Conservation (phyloP, 2,113 vertebrate species). For the Mesocricetus auratus region DNA sequence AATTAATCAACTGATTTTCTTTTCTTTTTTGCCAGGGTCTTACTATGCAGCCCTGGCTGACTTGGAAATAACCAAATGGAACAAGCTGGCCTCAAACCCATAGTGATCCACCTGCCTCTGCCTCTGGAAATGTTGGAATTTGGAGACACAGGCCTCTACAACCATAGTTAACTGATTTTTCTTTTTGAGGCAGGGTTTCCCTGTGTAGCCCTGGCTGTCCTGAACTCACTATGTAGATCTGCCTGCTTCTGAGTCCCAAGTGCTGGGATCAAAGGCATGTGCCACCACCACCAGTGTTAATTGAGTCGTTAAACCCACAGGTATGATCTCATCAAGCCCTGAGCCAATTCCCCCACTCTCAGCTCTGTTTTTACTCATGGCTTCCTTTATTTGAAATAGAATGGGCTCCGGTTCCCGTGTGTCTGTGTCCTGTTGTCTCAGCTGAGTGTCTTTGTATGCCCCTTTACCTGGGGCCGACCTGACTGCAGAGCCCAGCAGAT, state of each 20-base stretch:
- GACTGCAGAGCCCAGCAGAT: background rate
- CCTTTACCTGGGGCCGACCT: background rate
- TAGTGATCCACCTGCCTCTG: background rate
- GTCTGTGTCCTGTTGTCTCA: background rate
- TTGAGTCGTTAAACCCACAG: background rate
- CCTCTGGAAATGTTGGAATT: background rate
- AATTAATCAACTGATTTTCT: background rate
- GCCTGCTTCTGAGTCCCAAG: background rate
- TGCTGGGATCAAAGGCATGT: background rate
- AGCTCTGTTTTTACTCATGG: no score
- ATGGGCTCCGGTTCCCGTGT: background rate
- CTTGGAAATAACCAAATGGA: background rate
- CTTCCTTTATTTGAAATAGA: background rate
- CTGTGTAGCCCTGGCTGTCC: background rate
- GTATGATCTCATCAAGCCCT: background rate
- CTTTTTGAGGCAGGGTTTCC: background rate
- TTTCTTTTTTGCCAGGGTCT: background rate
- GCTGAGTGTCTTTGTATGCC: background rate
- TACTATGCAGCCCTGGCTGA: background rate
- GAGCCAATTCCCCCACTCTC: background rate
- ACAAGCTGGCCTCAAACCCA: background rate
- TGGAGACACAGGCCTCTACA: background rate
- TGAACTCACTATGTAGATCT: background rate
- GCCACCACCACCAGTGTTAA: background rate
- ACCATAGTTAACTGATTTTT: background rate